phyloP scores from a whole-genome alignment of 2,888 invertebrate species.

The Agriopis marginaria region DNA sequence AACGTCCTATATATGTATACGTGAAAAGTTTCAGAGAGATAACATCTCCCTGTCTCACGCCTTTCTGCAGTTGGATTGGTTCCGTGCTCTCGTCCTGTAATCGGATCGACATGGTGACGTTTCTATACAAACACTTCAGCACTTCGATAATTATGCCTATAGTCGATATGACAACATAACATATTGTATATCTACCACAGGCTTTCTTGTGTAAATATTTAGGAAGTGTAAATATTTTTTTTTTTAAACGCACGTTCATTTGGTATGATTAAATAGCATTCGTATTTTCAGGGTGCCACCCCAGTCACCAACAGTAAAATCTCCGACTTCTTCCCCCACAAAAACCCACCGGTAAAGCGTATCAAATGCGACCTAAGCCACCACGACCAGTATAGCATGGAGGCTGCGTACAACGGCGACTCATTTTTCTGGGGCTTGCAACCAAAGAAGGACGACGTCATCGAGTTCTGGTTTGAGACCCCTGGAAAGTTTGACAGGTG shows the following conservation, averaged over 20 bases:
- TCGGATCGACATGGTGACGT: no score
- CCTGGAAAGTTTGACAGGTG: conserved; percentile 91
- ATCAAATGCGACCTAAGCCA: conserved; percentile 91
- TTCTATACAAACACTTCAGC: no score
- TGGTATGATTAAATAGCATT: background rate
- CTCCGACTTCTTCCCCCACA: conserved; percentile 90
- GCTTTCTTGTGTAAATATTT: background rate
- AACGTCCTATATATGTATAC: no score
- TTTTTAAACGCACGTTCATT: background rate
- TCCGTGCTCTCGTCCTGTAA: no score
- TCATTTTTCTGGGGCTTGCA: conserved; percentile 96
- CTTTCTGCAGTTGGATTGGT: no score
- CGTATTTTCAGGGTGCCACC: background rate
- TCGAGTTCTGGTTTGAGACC: conserved; percentile 92
- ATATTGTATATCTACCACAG: no score
- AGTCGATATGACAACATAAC: no score
- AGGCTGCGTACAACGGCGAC: conserved; percentile 94
- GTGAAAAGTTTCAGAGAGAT: no score
- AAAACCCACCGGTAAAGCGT: conserved; percentile 89
- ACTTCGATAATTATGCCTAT: no score
- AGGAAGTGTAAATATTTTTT: background rate
- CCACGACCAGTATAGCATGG: conserved; percentile 92
- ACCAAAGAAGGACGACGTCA: conserved; percentile 93
- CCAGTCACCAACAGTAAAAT: conserved; percentile 61
- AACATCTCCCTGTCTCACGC: no score